phyloP scores from a whole-genome alignment of 2,797 vertebrate genomes.

The Chanos chanos region DNA sequence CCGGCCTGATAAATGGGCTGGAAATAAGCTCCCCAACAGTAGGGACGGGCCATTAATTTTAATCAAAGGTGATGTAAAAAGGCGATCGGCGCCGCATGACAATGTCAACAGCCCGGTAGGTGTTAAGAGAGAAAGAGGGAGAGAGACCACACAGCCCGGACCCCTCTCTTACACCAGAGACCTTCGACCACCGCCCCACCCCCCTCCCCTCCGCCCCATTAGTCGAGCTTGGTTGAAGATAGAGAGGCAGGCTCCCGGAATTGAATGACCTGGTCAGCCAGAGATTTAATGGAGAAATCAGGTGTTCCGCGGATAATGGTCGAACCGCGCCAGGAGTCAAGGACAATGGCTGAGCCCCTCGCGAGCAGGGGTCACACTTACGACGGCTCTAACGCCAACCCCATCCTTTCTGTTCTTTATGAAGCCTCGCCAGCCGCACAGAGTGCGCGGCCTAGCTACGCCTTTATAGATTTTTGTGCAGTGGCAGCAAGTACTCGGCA shows the following conservation, averaged over 20 bases:
- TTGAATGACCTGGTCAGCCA: conserved; percentile 96
- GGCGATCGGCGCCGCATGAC: conserved; percentile 82
- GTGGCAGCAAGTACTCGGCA: conserved; percentile 56
- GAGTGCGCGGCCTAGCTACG: conserved; percentile 21
- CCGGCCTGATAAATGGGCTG: conserved; percentile 90
- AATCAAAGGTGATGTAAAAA: conserved; percentile 95
- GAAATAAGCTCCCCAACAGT: conserved; percentile 90
- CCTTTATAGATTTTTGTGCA: conserved; percentile 62
- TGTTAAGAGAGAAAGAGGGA: conserved; percentile 77
- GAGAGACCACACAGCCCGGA: conserved; percentile 67
- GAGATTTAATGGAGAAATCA: conserved; percentile 95
- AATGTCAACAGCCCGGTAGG: conserved; percentile 88
- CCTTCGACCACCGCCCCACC: conserved; percentile 65
- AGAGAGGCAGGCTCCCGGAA: conserved; percentile 89
- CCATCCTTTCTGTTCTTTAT: conserved; percentile 64
- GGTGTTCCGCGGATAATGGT: conserved; percentile 85
- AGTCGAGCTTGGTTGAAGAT: conserved; percentile 96
- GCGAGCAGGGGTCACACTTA: conserved; percentile 68
- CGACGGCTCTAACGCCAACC: conserved; percentile 65
- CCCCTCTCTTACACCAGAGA: conserved; percentile 39
- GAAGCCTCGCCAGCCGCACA: conserved; percentile 52
- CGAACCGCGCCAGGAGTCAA: conserved; percentile 85
- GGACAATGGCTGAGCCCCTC: conserved; percentile 82
- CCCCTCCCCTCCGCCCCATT: conserved; percentile 77
- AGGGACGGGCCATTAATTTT: conserved; percentile 96